Conservation (phyloP, 2,113 vertebrate genomes). For the Dasyprocta punctata region DNA sequence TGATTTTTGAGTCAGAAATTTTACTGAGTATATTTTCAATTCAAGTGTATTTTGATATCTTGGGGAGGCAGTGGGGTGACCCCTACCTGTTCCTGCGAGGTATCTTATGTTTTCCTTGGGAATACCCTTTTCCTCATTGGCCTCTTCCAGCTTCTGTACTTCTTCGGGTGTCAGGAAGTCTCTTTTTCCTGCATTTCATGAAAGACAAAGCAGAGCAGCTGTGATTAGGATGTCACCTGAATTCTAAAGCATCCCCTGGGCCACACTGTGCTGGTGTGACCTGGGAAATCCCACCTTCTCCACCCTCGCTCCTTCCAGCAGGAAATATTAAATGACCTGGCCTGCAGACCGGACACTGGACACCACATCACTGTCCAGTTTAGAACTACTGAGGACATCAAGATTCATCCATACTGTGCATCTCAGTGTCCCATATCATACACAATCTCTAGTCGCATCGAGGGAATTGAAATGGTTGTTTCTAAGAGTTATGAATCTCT, state of each 20-base stretch:
- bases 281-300: neutral
- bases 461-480: neutral
- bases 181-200: neutral
- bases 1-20: too few relatives aligned
- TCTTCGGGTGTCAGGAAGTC: neutral
- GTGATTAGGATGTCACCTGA: neutral
- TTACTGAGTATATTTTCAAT: too few relatives aligned
- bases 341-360: neutral
- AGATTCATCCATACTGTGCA: neutral
- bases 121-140: neutral
- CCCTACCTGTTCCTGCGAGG: too few relatives aligned
- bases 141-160: neutral
- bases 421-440: neutral
- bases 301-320: neutral
- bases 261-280: neutral
- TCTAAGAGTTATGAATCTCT: neutral
- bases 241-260: neutral
- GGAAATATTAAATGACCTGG: neutral
- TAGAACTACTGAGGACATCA: neutral
- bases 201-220: neutral
- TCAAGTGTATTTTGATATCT: too few relatives aligned
- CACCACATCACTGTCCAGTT: neutral
- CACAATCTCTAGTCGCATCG: neutral
- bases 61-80: too few relatives aligned
- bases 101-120: too few relatives aligned